Evolutionary conservation across 2,113 vertebrate species (phyloP).

Genomic region (Polypterus bichir): DNA sequence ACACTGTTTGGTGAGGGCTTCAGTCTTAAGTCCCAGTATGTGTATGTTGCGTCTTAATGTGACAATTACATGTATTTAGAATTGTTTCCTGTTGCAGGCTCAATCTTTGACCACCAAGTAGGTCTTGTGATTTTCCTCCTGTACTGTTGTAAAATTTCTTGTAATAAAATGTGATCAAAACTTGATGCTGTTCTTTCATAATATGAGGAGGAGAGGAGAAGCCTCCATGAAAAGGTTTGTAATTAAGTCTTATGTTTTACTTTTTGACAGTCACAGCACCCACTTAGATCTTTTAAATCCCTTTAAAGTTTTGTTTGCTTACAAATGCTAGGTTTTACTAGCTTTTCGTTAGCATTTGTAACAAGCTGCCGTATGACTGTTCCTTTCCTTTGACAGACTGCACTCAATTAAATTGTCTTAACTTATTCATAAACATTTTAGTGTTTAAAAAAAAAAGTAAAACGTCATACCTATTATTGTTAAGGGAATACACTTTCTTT

Average conservation of each 20-base stretch:
- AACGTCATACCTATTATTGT: too few species aligned
- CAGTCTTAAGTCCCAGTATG: constrained; percentile 49
- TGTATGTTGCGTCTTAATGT: constrained; percentile 64
- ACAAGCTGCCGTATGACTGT: too few species aligned
- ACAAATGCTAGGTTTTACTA: too few species aligned
- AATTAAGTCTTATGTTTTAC: constrained; percentile 37
- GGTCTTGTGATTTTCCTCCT: constrained; percentile 78
- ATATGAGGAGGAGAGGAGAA: constrained; percentile 58
- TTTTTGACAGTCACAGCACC: too few species aligned
- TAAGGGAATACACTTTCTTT: too few species aligned
- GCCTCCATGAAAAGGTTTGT: constrained; percentile 76
- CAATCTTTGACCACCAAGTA: constrained; percentile 58
- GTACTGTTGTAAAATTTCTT: constrained; percentile 89
- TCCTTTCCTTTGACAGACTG: too few species aligned
- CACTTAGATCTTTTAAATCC: too few species aligned
- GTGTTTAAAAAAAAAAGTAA: too few species aligned
- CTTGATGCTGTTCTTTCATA: constrained; percentile 79
- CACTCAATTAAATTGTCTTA: too few species aligned
- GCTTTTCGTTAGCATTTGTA: too few species aligned
- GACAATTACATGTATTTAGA: constrained; percentile 76
- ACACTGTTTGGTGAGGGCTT: constrained; percentile 95
- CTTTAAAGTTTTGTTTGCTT: too few species aligned
- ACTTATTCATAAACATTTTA: too few species aligned
- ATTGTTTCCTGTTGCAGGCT: constrained; percentile 71
- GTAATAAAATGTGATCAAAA: constrained; percentile 94